These are phyloP conservation scores for Telmatochromis bifrenatus DNA, from an alignment of 2,113 vertebrate genomes.

Conservation along the genomic window DNA sequence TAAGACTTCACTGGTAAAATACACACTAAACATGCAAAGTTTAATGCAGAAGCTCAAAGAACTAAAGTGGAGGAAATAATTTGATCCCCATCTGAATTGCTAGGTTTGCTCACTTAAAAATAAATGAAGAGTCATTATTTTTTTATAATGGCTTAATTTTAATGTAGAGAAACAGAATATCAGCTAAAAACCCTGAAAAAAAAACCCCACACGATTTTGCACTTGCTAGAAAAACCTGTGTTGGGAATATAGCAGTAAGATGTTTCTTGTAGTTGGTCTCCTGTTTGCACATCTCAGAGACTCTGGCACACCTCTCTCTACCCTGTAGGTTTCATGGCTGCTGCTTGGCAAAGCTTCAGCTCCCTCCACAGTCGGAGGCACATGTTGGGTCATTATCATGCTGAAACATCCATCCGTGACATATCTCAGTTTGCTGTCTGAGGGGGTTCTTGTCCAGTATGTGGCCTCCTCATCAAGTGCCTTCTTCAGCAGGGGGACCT, in stretches of 20 bases:
- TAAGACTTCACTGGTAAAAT: not conserved
- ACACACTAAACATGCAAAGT: not conserved
- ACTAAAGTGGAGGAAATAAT: not conserved
- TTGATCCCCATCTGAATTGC: not conserved
- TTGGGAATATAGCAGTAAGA: not conserved
- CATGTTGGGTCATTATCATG: not conserved
- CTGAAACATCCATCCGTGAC: not conserved
- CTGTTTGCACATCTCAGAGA: not conserved
- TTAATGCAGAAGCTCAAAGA: not conserved
- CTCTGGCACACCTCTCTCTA: not conserved
- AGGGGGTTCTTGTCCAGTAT: not conserved
- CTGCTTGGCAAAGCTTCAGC: not conserved
- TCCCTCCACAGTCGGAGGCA: not conserved
- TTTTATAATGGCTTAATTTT: not conserved
- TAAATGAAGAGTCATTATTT: not conserved
- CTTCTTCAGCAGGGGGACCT: not conserved
- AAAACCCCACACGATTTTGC: rapidly evolving
- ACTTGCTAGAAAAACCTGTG: not conserved
- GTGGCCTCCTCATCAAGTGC: not conserved
- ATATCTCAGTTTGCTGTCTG: not conserved
- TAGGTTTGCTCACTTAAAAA: not conserved
- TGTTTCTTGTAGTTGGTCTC: not conserved
- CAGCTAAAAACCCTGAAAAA: not conserved
- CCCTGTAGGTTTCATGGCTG: not conserved
- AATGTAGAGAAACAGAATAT: not conserved